These are phyloP conservation scores for Folsomia candida DNA, from an alignment of 2,888 invertebrate genomes.

Conservation along the genomic window DNA sequence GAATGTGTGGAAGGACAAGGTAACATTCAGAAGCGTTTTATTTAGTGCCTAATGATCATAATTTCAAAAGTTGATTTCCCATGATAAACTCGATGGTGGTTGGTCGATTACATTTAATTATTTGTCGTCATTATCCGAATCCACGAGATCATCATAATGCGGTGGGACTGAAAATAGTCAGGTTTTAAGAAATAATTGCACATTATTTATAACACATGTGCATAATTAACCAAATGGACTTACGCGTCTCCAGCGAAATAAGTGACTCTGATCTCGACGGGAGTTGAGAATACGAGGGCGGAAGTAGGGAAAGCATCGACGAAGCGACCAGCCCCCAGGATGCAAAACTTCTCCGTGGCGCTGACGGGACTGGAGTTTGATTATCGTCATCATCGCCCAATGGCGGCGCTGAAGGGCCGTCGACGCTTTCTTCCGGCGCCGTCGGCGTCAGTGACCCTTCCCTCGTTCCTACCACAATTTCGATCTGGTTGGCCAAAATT, in stretches of 20 bases:
- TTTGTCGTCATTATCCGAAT: too few relatives aligned
- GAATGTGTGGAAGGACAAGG: too few relatives aligned
- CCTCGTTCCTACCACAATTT: not conserved
- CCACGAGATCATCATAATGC: not conserved
- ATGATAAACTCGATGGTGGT: too few relatives aligned
- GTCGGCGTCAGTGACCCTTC: not conserved
- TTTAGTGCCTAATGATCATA: too few relatives aligned
- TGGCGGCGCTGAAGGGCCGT: not conserved
- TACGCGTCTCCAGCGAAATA: not conserved
- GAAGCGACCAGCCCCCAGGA: not conserved
- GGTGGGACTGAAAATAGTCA: not conserved
- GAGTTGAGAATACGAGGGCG: not conserved
- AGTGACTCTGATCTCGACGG: not conserved
- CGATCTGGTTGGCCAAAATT: not conserved
- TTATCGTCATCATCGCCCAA: not conserved
- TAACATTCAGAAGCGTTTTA: too few relatives aligned
- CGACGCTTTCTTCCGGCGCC: not conserved
- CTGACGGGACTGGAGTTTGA: not conserved
- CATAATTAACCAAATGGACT: not conserved
- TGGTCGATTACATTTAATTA: too few relatives aligned
- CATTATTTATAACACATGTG: not conserved
- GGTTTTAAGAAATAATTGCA: not conserved
- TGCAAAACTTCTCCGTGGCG: too few relatives aligned
- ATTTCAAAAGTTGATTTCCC: too few relatives aligned
- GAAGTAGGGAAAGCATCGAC: not conserved